Evolutionary conservation across 2,113 vertebrate species (phyloP), one percentile per base, ranked within the genome.

Genomic region (Zapus hudsonius): DNA sequence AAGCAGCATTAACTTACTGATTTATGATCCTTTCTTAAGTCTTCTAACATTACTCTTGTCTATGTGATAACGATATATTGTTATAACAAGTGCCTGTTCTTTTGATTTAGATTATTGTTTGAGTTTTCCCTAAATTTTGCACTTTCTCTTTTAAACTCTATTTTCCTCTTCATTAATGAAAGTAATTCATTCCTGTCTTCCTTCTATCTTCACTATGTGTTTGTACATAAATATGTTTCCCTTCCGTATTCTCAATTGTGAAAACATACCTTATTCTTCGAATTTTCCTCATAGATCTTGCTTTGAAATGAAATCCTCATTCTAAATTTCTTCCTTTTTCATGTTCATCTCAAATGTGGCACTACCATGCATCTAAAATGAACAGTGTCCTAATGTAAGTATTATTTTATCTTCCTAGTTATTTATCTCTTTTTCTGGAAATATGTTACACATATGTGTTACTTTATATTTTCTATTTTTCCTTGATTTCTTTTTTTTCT

Each of bases 11-110:
- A 78, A 66, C 42, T 91, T 92, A 94, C 85, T 95, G 95, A 96
- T 94, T 95, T 85, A 86, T 90, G 52, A 94, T 7, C 2, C 29
- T 93, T 79, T 92, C 66, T 89, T 89, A 94, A 90, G 93, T 29
- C 10, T 8, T 86, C 47, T 40, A 63, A 67, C 64, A 63, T 76
- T 64, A 84, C 5, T 73, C 84, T 89, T 73, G 73, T 72, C 72
- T 76, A 84, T 86, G 64, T 44, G 73, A 86, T 72, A 89, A 29
- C 55, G 5, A 90, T 23, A 82, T 79, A 70, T 31, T 15, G 29
- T 76, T 74, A 78, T 87, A 73, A 40, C 25, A 44, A 2, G 57
- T 92, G 8, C 63, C 31, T 90, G n/a, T 61, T 89, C 29, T 94
- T 88, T 95, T 76, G 25, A 52, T 61, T 92, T 94, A 67, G 16